phyloP scores from a whole-genome alignment of 1,140 invertebrate species.

The Orchestia grillus region DNA sequence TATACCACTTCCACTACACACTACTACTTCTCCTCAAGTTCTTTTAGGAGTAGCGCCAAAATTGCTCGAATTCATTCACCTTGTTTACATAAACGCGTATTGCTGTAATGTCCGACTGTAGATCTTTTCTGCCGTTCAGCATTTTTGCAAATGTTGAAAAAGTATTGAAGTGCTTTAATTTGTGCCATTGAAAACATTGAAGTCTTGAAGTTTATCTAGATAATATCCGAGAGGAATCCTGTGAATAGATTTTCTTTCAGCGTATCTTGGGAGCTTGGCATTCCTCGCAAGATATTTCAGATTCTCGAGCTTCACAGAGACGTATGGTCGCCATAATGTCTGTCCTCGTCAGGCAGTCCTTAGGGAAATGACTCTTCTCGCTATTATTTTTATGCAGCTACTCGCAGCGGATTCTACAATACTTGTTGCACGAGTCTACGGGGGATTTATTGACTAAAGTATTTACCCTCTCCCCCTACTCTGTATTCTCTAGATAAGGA shows the following conservation, averaged over 20 bases:
- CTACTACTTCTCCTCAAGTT: not conserved
- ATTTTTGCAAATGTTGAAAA: not conserved
- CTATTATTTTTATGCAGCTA: not conserved
- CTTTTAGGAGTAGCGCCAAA: no score
- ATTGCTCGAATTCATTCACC: not conserved
- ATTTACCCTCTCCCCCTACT: not conserved
- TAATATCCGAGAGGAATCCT: not conserved
- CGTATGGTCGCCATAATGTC: not conserved
- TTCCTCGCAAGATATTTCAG: not conserved
- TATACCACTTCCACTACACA: not conserved
- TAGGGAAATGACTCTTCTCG: not conserved
- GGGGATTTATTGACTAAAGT: not conserved
- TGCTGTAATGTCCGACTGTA: not conserved
- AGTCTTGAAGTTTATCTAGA: not conserved
- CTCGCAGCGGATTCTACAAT: not conserved
- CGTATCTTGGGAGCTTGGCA: not conserved
- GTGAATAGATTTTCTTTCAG: not conserved
- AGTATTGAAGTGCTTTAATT: not conserved
- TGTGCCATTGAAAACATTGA: not conserved
- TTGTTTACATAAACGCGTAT: not conserved
- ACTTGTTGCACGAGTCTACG: not conserved
- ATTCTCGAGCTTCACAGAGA: not conserved
- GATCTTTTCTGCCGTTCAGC: not conserved
- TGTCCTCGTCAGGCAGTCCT: not conserved
- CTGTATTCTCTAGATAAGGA: not conserved